Evolutionary conservation across 2,113 vertebrate genomes (phyloP), one percentile per base, ranked within the genome.

Genomic region (Casuarius casuarius): DNA sequence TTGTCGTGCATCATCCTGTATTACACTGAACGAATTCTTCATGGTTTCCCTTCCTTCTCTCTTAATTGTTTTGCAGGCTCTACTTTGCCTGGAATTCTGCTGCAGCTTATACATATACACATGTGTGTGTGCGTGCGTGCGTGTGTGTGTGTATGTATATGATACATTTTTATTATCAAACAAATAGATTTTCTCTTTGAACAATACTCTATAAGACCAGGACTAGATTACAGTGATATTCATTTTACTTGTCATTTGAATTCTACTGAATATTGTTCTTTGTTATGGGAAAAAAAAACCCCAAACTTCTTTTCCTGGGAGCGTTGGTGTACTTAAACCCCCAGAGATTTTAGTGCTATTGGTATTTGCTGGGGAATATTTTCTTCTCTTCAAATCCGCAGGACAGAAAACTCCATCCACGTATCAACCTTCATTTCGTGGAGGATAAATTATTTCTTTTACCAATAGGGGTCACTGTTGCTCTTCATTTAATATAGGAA

Each of bases 381-480:
- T 75, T 94, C 22, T 21, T 52, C 29, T 44, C 29, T 48, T 26
- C 42, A 87, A 91, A 68, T 44, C 14, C 16, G 14, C 38, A 7
- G 12, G 26, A 12, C 22, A 13, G 56, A 59, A 6, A 21, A 52
- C 25, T n/a, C 71, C 51, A 1, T 3, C 10, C 9, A 56, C 23
- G n/a, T 54, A 22, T 13, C 65, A 58, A 33, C 38, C 77, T 68
- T 80, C 0, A 0, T 52, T 86, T 52, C 28, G 20, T 7, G 2
- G 3, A 7, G 40, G 12, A 29, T 82, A 42, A 92, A 66, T 82
- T 76, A 94, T 46, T 87, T 33, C 7, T 84, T 87, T 2, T 17
- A 3, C 93, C 98, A 95, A 87, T 96, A 98, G 98, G 89, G 97
- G 97, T 7, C 98, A 97, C 92, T 98, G 94, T 98, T 97, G 97